Evolutionary conservation across 23 tunicate species (phyloP), one percentile per base, ranked within the genome.

Genomic region (Halocynthia aurantium): DNA sequence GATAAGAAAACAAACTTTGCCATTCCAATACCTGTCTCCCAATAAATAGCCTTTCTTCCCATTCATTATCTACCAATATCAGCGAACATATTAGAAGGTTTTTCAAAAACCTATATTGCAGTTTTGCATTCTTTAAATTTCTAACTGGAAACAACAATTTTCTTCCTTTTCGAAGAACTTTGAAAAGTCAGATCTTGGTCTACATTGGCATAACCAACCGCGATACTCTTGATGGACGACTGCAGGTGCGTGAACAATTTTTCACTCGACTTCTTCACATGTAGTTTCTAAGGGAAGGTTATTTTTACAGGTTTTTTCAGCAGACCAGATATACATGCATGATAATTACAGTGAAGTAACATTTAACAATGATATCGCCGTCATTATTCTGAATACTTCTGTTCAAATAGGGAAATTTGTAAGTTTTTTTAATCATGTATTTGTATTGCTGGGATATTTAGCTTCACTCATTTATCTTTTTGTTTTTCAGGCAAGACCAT

Each of bases 351-450:
- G 56, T 18, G 9, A 15, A 13, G 55, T 64, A 8, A 10, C 56
- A 56, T 74, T 53, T 56, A 19, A 53, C 12, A 53, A 74, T 53
- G 93, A 87, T 78, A 82, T 87, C 5, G 93, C 93, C 8, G 83
- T 87, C 10, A 49, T 87, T 61, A 87, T 77, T 21, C 85, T 87
- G 22, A 77, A 78, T 55, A 22, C 71, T 6, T 52, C 82, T 10
- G 86, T 85, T 9, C 53, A 17, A 50, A 87, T 87, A 55, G 86
- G 86, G 5, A 69, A 69, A 82, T 82, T 77, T 53, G 93, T 87
- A 77, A 70, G 86, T 68, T 17, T 6, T 20, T 60, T 15, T 18
- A 4, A 15, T 18, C 64, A 60, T 60, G 17, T 15, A 4, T 1
- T 60, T 60, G 64, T 60, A 15, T 60, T 60, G 64, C 17, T 60